phyloP scores from a whole-genome alignment of 2,888 invertebrate genomes.

The Tricholauxania praeusta region DNA sequence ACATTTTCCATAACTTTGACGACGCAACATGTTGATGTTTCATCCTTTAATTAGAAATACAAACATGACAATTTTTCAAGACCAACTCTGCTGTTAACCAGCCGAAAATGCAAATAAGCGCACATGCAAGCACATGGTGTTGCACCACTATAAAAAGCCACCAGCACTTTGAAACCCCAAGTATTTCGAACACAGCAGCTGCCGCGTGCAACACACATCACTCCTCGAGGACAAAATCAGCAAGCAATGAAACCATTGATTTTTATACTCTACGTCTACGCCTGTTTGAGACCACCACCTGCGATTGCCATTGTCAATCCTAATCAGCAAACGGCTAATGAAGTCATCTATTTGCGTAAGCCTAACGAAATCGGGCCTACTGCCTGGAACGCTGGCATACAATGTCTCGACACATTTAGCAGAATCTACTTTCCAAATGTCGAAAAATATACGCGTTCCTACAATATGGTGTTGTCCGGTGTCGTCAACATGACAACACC shows the following conservation, averaged over 20 bases:
- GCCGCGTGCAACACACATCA: background rate
- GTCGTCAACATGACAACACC: constrained; percentile 62
- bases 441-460: constrained; percentile 54
- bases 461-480: constrained; percentile 59
- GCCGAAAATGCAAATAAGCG: constrained; percentile 43
- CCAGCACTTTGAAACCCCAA: background rate
- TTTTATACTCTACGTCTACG: background rate
- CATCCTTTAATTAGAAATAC: constrained; percentile 19
- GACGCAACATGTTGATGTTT: background rate
- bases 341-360: constrained; percentile 56
- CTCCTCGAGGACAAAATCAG: background rate
- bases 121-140: constrained; percentile 37
- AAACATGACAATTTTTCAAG: constrained; percentile 9
- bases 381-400: constrained; percentile 60
- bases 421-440: constrained; percentile 54
- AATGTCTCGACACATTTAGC: constrained; percentile 58
- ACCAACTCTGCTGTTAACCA: constrained; percentile 39
- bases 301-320: constrained; percentile 54
- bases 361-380: constrained; percentile 54
- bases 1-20: background rate
- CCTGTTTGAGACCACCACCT: constrained; percentile 28
- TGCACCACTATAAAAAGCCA: constrained; percentile 21
- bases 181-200: background rate
- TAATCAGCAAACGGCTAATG: constrained; percentile 55
- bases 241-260: constrained; percentile 12